Evolutionary conservation across 2,113 vertebrate species (phyloP).

Genomic region (Pandion haliaetus): DNA sequence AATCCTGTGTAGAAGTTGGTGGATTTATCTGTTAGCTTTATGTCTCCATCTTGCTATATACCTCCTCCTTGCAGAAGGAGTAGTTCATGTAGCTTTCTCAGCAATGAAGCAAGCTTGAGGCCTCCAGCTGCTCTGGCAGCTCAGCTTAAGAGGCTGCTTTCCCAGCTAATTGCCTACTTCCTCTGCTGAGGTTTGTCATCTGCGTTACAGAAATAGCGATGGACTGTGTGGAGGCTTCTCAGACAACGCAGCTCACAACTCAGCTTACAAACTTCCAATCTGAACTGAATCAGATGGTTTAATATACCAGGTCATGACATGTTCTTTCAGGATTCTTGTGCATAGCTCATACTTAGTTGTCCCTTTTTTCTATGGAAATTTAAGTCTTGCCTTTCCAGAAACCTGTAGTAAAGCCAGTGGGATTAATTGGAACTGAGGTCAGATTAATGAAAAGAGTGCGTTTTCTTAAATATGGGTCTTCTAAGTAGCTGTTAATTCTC

Average conservation of each 20-base stretch:
- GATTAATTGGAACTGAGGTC: background rate
- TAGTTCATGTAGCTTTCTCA: background rate
- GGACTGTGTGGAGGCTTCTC: background rate
- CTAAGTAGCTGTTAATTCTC: background rate
- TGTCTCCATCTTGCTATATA: background rate
- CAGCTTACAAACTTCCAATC: background rate
- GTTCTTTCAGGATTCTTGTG: background rate
- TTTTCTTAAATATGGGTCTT: background rate
- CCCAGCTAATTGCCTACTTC: constrained; percentile 58
- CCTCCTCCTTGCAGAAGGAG: background rate
- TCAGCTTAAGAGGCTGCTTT: constrained; percentile 1
- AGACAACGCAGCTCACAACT: background rate
- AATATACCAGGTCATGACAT: background rate
- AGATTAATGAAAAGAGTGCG: background rate
- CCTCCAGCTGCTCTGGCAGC: constrained; percentile 60
- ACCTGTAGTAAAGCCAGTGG: background rate
- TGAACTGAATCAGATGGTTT: constrained; percentile 27
- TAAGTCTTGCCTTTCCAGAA: background rate
- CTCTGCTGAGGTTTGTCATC: constrained; percentile 55
- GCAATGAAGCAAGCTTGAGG: background rate
- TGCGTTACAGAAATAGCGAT: background rate
- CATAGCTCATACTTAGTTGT: background rate
- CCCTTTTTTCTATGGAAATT: background rate
- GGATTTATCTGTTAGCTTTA: background rate
- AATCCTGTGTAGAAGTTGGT: background rate